phyloP scores from a whole-genome alignment of 1,140 invertebrate species.

The Tenebrio molitor region DNA sequence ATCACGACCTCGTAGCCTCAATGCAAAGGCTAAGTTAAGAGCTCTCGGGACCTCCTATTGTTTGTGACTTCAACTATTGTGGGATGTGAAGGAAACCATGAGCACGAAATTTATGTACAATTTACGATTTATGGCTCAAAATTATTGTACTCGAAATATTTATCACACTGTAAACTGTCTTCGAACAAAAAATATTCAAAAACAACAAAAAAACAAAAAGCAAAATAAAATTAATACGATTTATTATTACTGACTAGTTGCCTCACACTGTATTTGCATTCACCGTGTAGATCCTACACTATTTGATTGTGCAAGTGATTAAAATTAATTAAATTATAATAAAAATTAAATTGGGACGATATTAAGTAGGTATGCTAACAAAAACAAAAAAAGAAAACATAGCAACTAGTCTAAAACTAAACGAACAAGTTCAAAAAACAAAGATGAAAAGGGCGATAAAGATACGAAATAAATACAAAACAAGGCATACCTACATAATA shows the following conservation, averaged over 20 bases:
- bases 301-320: constrained; percentile 57
- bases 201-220: constrained; percentile 57
- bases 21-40: constrained; percentile 59
- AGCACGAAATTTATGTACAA: constrained; percentile 57
- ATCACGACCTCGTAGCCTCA: constrained; percentile 63
- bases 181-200: constrained; percentile 53
- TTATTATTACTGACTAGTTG: constrained; percentile 66
- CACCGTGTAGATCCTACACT: constrained; percentile 61
- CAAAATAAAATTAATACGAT: constrained; percentile 58
- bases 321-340: constrained; percentile 57
- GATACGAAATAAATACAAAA: constrained; percentile 42
- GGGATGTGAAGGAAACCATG: constrained; percentile 63
- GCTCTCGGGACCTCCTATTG: constrained; percentile 58
- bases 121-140: constrained; percentile 50
- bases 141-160: constrained; percentile 43
- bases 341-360: constrained; percentile 52
- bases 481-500: constrained; percentile 64
- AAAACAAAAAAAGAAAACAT: constrained; percentile 52
- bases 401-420: constrained; percentile 63
- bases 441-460: neutral
- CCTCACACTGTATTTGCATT: constrained; percentile 64
- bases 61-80: constrained; percentile 59
- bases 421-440: constrained; percentile 42
- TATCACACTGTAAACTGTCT: constrained; percentile 61
- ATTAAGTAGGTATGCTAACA: constrained; percentile 64